Evolutionary conservation across 37 sponge, comb jelly and placozoan genomes (phyloP).

Genomic region (Diacarnus erythraeanus): DNA sequence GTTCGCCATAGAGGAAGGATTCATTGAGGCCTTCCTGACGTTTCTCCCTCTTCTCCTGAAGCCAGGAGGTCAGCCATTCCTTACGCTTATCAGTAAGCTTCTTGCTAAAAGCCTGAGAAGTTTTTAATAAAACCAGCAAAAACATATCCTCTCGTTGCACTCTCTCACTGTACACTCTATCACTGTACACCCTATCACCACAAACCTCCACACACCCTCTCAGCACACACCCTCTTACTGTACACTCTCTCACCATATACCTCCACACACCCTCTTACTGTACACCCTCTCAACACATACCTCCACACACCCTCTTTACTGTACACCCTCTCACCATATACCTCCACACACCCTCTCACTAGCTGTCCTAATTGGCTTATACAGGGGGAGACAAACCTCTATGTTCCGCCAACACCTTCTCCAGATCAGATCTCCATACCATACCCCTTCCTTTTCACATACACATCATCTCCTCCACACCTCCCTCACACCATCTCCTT

Average conservation of each 20-base stretch:
- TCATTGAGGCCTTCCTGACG: constrained; percentile 69
- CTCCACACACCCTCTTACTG: background rate
- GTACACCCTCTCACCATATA: too few species aligned
- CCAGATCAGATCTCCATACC: background rate
- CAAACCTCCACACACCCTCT: too few species aligned
- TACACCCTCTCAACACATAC: too few species aligned
- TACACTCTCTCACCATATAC: background rate
- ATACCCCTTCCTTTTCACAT: background rate
- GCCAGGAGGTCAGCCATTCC: constrained; percentile 89
- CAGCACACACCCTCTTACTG: too few species aligned
- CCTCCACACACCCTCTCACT: background rate
- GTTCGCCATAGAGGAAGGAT: constrained; percentile 62
- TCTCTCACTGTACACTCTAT: too few species aligned
- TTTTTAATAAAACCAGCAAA: too few species aligned
- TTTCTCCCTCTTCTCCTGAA: constrained; percentile 64
- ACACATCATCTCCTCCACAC: background rate
- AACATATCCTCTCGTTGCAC: too few species aligned
- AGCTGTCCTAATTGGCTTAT: too few species aligned
- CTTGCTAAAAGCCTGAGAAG: constrained; percentile 91
- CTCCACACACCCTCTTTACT: too few species aligned
- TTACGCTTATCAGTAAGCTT: constrained; percentile 74
- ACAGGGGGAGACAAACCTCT: too few species aligned
- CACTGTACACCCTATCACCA: too few species aligned
- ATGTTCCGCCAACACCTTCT: too few species aligned
- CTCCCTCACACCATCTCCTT: background rate